Evolutionary conservation across 2,888 invertebrate species (phyloP).

Genomic region (Melanotus villosus): DNA sequence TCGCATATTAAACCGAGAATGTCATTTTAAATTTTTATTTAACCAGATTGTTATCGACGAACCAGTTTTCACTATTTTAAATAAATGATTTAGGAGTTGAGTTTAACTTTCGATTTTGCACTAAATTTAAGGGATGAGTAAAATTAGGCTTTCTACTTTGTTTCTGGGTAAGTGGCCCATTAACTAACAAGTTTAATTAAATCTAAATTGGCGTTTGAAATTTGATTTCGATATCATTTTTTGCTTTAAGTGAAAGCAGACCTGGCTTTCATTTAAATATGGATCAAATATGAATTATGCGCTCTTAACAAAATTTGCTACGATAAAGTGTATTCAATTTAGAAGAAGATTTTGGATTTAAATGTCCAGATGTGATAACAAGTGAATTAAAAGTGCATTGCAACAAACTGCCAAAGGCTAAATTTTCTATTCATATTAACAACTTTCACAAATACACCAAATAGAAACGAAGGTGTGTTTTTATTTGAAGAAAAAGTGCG

Average conservation of each 20-base stretch:
- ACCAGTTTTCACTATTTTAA: slow-evolving; percentile 3
- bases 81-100: no score
- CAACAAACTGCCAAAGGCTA: slow-evolving; percentile 1
- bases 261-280: not conserved
- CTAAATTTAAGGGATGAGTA: not conserved
- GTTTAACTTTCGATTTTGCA: slow-evolving; percentile 21
- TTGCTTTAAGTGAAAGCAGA: not conserved
- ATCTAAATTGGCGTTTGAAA: not conserved
- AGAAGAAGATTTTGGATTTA: not conserved
- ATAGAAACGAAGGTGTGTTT: slow-evolving; percentile 28
- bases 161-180: slow-evolving; percentile 36
- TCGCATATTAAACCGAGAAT: slow-evolving; percentile 1
- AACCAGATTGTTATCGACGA: slow-evolving; percentile 4
- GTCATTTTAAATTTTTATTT: not conserved
- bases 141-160: slow-evolving; percentile 23
- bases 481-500: slow-evolving; percentile 1
- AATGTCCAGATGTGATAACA: slow-evolving; percentile 12
- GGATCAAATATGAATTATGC: not conserved
- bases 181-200: not conserved
- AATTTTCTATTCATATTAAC: slow-evolving; percentile 33
- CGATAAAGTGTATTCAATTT: not conserved
- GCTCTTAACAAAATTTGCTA: not conserved
- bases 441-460: slow-evolving; percentile 36
- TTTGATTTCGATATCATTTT: not conserved
- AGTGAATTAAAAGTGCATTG: not conserved